Base-by-base conservation (phyloP, 2,888 invertebrate species). In the Bibio marci region DNA sequence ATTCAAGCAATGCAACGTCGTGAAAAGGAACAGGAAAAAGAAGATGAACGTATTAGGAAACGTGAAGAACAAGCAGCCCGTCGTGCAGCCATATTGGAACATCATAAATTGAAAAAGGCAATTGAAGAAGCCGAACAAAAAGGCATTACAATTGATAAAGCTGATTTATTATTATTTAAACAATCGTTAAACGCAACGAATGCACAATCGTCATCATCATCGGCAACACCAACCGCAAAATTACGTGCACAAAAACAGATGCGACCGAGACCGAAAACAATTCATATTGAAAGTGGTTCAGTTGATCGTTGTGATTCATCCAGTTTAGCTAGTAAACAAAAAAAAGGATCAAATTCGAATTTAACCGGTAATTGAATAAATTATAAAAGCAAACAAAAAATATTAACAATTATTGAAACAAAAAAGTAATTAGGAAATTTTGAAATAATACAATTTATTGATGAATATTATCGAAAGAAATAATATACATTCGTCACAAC, bases 61-160 rank as follows among this genome's bases (percentile, higher is more conserved):
- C 61, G 60, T 49, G 78, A 83, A 51, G 91, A 92, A 53, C 92
- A 94, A 59, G 79, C 79, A 51, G 73, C 80, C n/a, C 69, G 91
- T 43, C 65, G 92, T 40, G 82, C 88, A 47, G 74, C 73, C 47
- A 95, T 95, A 55, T 71, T 92, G 50, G 88, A 90, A 55, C 86
- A 90, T 60, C 87, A 94, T 65, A 83, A 90, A 63, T 67, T 90
- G 49, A 88, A 92, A 58, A 94, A 94, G 63, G 85, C 86, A 40
- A 76, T 86, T 45, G 90, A 91, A 58, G 88, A 90, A 64, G 87
- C 88, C 18, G 86, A 87, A 59, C 64, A 83, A 56, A 86, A 86
- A 70, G 86, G 86, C 46, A 85, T 85, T 62, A 74, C 76, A 35
- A 58, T 86, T 13, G 83, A 85, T 58, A 80, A 77, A 55, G 53